Base-by-base conservation (phyloP, 2,113 vertebrate genomes). In the Labeo catla region DNA sequence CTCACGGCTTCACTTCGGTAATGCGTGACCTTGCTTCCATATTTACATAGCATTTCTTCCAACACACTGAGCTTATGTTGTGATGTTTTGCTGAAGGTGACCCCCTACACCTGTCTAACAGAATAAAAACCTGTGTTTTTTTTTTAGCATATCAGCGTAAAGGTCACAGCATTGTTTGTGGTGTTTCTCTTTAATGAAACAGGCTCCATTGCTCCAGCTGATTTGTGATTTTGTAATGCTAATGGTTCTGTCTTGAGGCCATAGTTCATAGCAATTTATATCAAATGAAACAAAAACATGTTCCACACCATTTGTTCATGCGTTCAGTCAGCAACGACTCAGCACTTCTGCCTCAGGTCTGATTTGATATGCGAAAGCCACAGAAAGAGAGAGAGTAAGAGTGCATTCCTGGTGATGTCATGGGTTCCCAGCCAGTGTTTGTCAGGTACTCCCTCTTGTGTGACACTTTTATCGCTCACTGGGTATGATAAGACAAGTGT, bases 161-260 rank as follows among this genome's bases (percentile, higher is more conserved):
- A 84, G 68, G 36, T 59, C 68, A 84, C 12, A 43, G 50, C 9
- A 10, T 4, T 43, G 49, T 36, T 43, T 59, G 49, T 83, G 68
- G 81, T 45, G 80, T 52, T 68, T 79, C 68, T 52, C 63, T 50
- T 21, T 82, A 82, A 82, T 39, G 63, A 13, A 82, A 43, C 19
- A 70, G 23, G 4, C n/a, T 81, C 12, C 79, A 49, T 70, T 59
- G 52, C 45, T 88, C 28, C 50, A 84, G 36, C 54, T 72, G 19
- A 63, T 85, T 76, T 87, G 81, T 61, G 81, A 45, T 66, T 78
- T 59, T 59, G 77, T 61, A 72, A 72, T 68, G 84, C 84, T 86
- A 86, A 86, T 81, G 50, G 10, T 73, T 73, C 23, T 16, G 23
- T 73, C 49, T 73, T 36, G 19, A 47, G 15, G n/a, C 52, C 11